Evolutionary conservation across 1,140 invertebrate species (phyloP).

Genomic region (Drusus annulatus): DNA sequence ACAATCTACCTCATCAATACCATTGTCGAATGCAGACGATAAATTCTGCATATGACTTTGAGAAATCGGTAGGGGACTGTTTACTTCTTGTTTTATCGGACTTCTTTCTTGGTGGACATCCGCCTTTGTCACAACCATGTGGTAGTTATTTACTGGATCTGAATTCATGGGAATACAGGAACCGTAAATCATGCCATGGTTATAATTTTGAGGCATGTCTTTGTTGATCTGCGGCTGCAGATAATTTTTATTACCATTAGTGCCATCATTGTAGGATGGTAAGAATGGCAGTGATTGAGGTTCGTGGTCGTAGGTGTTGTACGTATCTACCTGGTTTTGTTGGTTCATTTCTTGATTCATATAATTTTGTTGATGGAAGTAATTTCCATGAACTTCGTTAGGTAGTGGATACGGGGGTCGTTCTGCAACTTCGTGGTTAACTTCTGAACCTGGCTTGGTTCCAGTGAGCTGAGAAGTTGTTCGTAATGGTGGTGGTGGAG

Average conservation of each 20-base stretch:
- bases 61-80: constrained; percentile 61
- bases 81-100: constrained; percentile 72
- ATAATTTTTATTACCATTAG: constrained; percentile 58
- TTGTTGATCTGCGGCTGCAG: constrained; percentile 53
- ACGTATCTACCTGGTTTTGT: constrained; percentile 64
- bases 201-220: constrained; percentile 60
- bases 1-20: constrained; percentile 76
- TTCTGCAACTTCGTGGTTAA: constrained; percentile 72
- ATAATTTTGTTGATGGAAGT: constrained; percentile 52
- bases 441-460: constrained; percentile 77
- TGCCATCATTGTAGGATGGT: constrained; percentile 70
- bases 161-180: constrained; percentile 42
- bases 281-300: constrained; percentile 79
- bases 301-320: constrained; percentile 72
- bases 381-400: constrained; percentile 62
- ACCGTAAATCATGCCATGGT: constrained; percentile 54
- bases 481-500: constrained; percentile 87
- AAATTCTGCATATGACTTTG: constrained; percentile 67
- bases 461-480: constrained; percentile 88
- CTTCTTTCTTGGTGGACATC: constrained; percentile 87
- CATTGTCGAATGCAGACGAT: constrained; percentile 66
- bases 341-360: constrained; percentile 58
- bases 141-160: constrained; percentile 62
- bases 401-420: constrained; percentile 70
- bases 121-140: constrained; percentile 83